phyloP scores from a whole-genome alignment of 1,140 invertebrate genomes.

The Wasmannia auropunctata region DNA sequence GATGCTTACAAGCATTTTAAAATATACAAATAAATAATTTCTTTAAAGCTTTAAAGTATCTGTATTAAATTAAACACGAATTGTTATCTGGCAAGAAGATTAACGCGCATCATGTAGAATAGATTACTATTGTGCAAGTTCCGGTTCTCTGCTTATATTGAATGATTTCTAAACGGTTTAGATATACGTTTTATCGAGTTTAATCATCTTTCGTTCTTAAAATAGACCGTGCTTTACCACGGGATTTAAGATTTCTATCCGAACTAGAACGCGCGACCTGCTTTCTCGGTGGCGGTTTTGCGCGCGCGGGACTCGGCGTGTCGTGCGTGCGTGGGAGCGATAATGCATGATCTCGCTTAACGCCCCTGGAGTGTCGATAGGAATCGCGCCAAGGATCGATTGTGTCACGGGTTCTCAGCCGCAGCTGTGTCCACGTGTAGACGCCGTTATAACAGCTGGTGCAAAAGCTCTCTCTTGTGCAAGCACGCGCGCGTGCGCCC shows the following conservation, averaged over 20 bases:
- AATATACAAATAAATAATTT: background rate
- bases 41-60: background rate
- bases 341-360: slow-evolving; percentile 54
- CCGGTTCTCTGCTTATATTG: background rate
- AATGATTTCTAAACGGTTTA: background rate
- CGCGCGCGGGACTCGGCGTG: slow-evolving; percentile 9
- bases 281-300: slow-evolving; percentile 11
- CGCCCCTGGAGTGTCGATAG: slow-evolving; percentile 44
- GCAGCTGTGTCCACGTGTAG: slow-evolving; percentile 62
- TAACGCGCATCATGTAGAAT: background rate
- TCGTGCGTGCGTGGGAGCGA: slow-evolving; percentile 17
- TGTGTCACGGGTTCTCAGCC: slow-evolving; percentile 64
- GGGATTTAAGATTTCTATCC: slow-evolving; percentile 9
- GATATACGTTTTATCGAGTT: background rate
- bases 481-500: slow-evolving; percentile 62
- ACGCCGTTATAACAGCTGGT: slow-evolving; percentile 59
- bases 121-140: background rate
- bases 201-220: slow-evolving; percentile 7
- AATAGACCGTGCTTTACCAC: background rate
- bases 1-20: too few species aligned
- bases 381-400: slow-evolving; percentile 63
- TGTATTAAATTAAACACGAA: background rate
- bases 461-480: slow-evolving; percentile 64
- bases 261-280: slow-evolving; percentile 5
- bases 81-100: background rate